A percentile compares a stretch with the other conserved stretches of the same genome.
These are phyloP conservation scores for Drosophila setifemur DNA, from an alignment of 1,140 invertebrate genomes.

Conservation along the genomic window DNA sequence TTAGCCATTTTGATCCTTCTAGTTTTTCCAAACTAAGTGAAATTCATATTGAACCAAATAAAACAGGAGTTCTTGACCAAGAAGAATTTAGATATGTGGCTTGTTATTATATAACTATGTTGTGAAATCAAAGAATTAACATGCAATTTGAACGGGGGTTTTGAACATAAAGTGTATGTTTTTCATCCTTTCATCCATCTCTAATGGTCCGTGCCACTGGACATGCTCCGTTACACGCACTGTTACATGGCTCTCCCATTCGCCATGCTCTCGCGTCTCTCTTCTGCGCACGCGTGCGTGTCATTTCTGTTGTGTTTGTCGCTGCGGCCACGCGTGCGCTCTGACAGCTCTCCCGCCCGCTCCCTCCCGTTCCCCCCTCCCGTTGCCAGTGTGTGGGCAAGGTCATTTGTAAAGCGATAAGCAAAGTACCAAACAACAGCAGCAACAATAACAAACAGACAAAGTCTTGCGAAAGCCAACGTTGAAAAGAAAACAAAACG, in stretches of 20 bases:
- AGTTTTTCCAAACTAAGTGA: too few relatives aligned
- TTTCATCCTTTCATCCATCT: too few relatives aligned
- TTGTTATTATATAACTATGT: too few relatives aligned
- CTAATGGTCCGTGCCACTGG: background rate
- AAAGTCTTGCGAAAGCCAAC: conserved; percentile 35
- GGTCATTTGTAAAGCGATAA: conserved; percentile 57
- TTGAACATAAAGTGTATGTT: too few relatives aligned
- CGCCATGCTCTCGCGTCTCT: background rate
- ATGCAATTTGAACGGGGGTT: too few relatives aligned
- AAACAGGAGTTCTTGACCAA: too few relatives aligned
- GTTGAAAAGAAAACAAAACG: conserved; percentile 25
- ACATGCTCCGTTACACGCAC: too few relatives aligned
- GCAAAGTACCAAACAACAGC: conserved; percentile 23
- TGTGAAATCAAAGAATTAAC: too few relatives aligned
- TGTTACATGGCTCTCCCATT: conserved; percentile 1
- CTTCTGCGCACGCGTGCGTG: conserved; percentile 10
- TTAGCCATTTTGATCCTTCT: too few relatives aligned
- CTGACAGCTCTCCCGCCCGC: background rate
- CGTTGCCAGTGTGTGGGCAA: conserved; percentile 17
- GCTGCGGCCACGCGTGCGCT: conserved; percentile 26
- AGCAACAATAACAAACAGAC: conserved; percentile 4
- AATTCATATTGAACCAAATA: too few relatives aligned
- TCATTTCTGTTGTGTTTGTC: conserved; percentile 19
- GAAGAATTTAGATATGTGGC: too few relatives aligned
- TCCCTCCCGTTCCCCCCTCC: background rate